Base-by-base conservation (phyloP, 2,888 invertebrate genomes). In the Chorisops tibialis region DNA sequence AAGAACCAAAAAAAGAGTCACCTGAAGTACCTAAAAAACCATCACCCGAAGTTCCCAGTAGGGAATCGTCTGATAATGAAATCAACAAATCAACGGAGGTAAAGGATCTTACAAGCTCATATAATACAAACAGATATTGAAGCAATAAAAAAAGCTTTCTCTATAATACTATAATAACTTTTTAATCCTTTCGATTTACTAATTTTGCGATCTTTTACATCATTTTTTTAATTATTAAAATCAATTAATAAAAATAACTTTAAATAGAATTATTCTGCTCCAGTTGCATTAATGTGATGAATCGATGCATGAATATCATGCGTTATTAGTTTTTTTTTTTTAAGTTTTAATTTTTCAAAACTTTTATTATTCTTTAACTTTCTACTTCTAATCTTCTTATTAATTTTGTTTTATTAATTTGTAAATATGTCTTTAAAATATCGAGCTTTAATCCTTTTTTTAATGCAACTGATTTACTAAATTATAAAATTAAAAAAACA, bases 41-140 rank as follows among this genome's bases (percentile, higher is more conserved):
- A 48, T 37, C 52, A 30, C 18, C 50, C 5, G 52, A 49, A 39
- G 38, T 24, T 5, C 16, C 24, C 22, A 69, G 71, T 62, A 70
- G 71, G 61, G 69, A 70, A 61, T 35, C 70, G 18, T 52, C 67
- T 52, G 74, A 75, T 2, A 77, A 77, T 62, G 77, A 76, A 68
- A 72, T 75, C 48, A 69, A 70, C 60, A 73, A 75, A 68, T 75
- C 71, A 62, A 70, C 68, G 64, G 73, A 77, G 77, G 77, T 77
- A 77, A 76, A 76, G 70, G 70, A 69, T 59, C 48, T 50, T 49
- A 49, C 35, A 35, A 37, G 38, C 39, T 30, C 30, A 30, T 14
- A 30, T 56, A 43, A 56, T 11, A 43, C 30, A 30, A 30, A 2
- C 16, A 11, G 6, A 14, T 5, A 41, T n/a, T 35, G 37, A 45